These are phyloP conservation scores for Eulemur albifrons DNA, from an alignment of 2,797 vertebrate genomes.

Conservation along the genomic window DNA sequence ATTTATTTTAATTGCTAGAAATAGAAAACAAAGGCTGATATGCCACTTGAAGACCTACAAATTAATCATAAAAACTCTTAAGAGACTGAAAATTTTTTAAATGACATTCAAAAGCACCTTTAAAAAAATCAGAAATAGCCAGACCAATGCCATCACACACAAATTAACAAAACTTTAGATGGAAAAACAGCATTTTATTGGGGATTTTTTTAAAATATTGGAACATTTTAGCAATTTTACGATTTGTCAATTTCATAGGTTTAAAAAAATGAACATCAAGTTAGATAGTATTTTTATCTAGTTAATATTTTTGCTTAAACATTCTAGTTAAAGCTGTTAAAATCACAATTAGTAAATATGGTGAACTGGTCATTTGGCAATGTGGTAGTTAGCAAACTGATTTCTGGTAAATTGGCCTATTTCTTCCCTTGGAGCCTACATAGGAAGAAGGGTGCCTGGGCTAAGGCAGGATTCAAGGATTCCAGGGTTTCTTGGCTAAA, in stretches of 20 bases:
- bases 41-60: neutral
- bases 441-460: neutral
- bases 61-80: neutral
- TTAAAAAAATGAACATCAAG: neutral
- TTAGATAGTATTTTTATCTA: neutral
- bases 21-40: constrained; percentile 19
- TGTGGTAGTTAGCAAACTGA: neutral
- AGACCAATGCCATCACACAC: neutral
- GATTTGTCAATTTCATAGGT: neutral
- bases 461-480: neutral
- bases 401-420: neutral
- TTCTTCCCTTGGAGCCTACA: neutral
- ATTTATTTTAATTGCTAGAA: constrained; percentile 36
- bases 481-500: neutral
- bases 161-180: neutral
- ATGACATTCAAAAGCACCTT: neutral
- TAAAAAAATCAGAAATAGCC: constrained; percentile 5
- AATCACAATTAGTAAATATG: neutral
- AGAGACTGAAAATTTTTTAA: neutral
- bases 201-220: neutral
- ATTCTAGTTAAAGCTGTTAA: neutral
- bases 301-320: neutral
- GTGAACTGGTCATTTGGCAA: neutral
- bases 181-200: neutral
- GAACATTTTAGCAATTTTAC: constrained; percentile 4